Conservation (phyloP, 2,888 invertebrate genomes). For the Dyspetes luteomarginatus region DNA sequence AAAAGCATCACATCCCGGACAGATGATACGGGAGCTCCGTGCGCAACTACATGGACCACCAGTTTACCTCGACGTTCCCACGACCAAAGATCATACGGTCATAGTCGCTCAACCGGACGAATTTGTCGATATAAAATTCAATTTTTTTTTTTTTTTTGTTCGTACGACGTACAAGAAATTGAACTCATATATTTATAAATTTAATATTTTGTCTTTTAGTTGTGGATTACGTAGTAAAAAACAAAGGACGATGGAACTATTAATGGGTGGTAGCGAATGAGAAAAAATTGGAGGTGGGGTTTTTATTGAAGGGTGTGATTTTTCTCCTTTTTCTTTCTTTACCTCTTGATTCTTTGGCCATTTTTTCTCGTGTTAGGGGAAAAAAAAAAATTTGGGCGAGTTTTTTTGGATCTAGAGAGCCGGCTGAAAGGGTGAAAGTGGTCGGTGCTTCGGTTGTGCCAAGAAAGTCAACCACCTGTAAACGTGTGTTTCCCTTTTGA, state of each 20-base stretch:
- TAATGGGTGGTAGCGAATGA: too few relatives aligned
- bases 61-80: conserved; percentile 56
- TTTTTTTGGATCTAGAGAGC: background rate
- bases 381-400: background rate
- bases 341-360: background rate
- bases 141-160: too few relatives aligned
- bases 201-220: too few relatives aligned
- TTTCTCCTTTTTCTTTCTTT: too few relatives aligned
- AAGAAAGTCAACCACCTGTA: conserved; percentile 70
- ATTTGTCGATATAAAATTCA: too few relatives aligned
- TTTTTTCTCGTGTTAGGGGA: background rate
- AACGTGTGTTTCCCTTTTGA: conserved; percentile 50
- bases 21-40: conserved; percentile 65
- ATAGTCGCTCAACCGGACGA: background rate
- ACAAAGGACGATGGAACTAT: too few relatives aligned
- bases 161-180: too few relatives aligned
- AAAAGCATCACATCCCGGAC: conserved; percentile 60
- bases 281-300: too few relatives aligned
- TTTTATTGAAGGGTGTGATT: too few relatives aligned
- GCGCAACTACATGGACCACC: conserved; percentile 62
- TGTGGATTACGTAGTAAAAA: too few relatives aligned
- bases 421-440: background rate
- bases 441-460: conserved; percentile 47
- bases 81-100: conserved; percentile 44
- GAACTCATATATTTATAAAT: too few relatives aligned